Evolutionary conservation across 23 tunicate genomes (phyloP), one percentile per base, ranked within the genome.

Genomic region (Halocynthia aurantium): DNA sequence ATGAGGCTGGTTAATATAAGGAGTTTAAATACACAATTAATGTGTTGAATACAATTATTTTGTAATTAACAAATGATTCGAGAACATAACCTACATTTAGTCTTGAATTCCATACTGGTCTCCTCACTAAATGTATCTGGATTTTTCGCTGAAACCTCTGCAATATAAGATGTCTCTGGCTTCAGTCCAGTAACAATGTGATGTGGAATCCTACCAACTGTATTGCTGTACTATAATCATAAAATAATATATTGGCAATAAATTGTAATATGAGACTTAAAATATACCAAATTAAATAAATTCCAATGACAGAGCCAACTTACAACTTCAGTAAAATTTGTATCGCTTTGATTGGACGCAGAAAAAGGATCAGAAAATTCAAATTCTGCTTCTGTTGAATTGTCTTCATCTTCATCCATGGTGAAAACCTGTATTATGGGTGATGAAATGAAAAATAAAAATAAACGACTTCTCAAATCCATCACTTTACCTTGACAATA

Each of bases 91-190:
- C 76, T 75, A 90, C 98, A 61, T 86, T 86, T 92, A 6, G 98
- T 92, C 11, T 17, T 66, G 52, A 92, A 92, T 7, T 66, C 55
- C 67, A 86, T 9, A 50, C 55, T 22, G 6, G 88, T 55, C 50
- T 53, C 22, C 53, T 86, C 87, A 69, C 98, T 92, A 40, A 67
- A 10, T 8, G 92, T 92, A 70, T 92, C 98, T 12, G 57, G 22
- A 62, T 92, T 92, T 64, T 62, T 31, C 10, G 92, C 98, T 12
- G 61, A 44, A 22, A 92, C 93, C 62, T 82, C 69, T 5, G 84
- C 85, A 50, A 50, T 61, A 81, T 92, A 92, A 40, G 57, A n/a
- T 6, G 92, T 78, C 57, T 53, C 78, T 8, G 98, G 98, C 21
- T 65, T 50, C 49, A 92, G 62, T 50, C 79, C 81, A n/a, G 18